Conservation (phyloP, 2,797 vertebrate genomes). For the Myotis vivesi region DNA sequence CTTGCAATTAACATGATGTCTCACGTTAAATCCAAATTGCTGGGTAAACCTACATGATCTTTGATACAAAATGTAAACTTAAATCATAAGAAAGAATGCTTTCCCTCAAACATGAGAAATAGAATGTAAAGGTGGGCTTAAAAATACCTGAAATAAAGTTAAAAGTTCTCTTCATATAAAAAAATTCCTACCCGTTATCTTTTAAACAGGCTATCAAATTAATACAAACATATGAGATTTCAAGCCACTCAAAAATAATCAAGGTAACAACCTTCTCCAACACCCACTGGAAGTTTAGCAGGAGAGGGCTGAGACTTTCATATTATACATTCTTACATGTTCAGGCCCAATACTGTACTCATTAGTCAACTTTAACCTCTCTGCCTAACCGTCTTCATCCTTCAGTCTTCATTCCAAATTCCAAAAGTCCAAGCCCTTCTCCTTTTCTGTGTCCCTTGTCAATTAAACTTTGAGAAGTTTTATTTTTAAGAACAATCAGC, state of each 20-base stretch:
- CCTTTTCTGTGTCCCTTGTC: slow-evolving; percentile 70
- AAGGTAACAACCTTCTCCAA: background rate
- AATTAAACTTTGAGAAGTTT: slow-evolving; percentile 73
- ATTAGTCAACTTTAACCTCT: slow-evolving; percentile 61
- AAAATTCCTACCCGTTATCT: background rate
- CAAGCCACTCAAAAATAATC: slow-evolving; percentile 5
- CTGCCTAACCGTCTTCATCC: slow-evolving; percentile 62
- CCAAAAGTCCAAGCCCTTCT: slow-evolving; percentile 70
- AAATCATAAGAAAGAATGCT: background rate
- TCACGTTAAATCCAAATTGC: slow-evolving; percentile 10
- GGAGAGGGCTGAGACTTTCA: background rate
- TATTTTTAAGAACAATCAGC: slow-evolving; percentile 82
- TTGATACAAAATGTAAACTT: background rate
- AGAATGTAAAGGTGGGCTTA: background rate
- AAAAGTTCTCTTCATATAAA: background rate
- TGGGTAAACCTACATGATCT: background rate
- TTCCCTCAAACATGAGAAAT: background rate
- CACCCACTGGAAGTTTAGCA: background rate
- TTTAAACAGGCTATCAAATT: background rate
- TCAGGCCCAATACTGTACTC: slow-evolving; percentile 31
- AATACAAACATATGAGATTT: background rate
- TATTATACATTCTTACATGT: slow-evolving; percentile 56
- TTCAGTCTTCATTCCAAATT: slow-evolving; percentile 69
- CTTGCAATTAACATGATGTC: background rate
- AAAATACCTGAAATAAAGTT: background rate